Evolutionary conservation across 37 sponge, comb jelly and placozoan genomes (phyloP).

Genomic region (Spongilla lacustris): DNA sequence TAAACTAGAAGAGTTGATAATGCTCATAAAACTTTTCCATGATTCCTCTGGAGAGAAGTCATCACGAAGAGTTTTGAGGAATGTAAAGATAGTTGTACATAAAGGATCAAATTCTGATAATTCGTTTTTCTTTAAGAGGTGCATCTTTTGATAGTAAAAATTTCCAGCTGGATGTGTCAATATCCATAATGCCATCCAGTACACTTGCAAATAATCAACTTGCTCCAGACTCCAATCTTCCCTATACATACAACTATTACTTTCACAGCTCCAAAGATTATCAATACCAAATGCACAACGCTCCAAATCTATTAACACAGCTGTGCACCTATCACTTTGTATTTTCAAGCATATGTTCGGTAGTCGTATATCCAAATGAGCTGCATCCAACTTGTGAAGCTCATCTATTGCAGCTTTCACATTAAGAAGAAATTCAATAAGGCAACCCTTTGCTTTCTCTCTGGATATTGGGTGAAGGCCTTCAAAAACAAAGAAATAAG

Average conservation of each 20-base stretch:
- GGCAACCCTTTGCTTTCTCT: neutral
- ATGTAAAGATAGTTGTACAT: neutral
- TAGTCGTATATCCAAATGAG: neutral
- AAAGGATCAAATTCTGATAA: neutral
- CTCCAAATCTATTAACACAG: constrained; percentile 1
- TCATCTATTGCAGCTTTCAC: neutral
- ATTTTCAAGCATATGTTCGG: neutral
- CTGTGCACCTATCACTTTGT: neutral
- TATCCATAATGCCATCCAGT: neutral
- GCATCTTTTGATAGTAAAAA: neutral
- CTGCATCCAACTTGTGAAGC: neutral
- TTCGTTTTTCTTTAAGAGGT: neutral
- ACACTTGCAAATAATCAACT: neutral
- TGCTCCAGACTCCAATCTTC: neutral
- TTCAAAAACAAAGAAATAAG: neutral
- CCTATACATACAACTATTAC: neutral
- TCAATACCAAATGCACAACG: neutral
- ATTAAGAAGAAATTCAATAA: neutral
- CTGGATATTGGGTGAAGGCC: neutral
- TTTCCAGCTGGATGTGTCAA: neutral
- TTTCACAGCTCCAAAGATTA: neutral
- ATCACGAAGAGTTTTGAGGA: neutral
- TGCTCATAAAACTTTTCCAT: neutral
- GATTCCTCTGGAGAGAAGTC: neutral
- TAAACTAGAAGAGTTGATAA: neutral